These are phyloP conservation scores for Papilio machaon DNA, from an alignment of 1,140 invertebrate genomes.

Conservation along the genomic window DNA sequence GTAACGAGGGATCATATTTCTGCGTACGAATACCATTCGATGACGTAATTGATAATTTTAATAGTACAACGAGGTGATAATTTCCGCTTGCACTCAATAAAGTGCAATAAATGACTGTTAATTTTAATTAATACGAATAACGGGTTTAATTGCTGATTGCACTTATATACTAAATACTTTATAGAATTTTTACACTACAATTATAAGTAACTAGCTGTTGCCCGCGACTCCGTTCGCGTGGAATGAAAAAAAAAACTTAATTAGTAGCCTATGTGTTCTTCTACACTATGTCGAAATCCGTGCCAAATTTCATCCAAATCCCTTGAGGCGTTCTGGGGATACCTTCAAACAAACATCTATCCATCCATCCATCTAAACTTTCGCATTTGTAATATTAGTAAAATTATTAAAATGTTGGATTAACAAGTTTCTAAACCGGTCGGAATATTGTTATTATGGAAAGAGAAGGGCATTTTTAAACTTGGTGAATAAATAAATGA, in stretches of 20 bases:
- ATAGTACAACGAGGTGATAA: constrained; percentile 22
- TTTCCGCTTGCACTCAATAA: constrained; percentile 29
- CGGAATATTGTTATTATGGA: neutral
- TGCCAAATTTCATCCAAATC: too few relatives aligned
- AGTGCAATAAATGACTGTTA: neutral
- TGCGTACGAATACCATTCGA: neutral
- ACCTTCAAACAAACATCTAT: too few relatives aligned
- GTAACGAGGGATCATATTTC: constrained; percentile 10
- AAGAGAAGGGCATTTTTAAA: neutral
- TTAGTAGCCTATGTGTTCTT: too few relatives aligned
- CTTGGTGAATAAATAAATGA: neutral
- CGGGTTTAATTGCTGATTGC: neutral
- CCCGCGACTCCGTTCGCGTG: too few relatives aligned
- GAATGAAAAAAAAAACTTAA: too few relatives aligned
- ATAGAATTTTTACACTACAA: neutral
- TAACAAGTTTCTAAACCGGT: neutral
- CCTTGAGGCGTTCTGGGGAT: too few relatives aligned
- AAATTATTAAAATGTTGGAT: neutral
- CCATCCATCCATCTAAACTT: too few relatives aligned
- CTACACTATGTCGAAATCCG: too few relatives aligned
- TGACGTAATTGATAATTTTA: constrained; percentile 34
- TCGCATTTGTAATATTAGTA: too few relatives aligned
- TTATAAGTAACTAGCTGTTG: neutral
- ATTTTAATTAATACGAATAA: neutral
- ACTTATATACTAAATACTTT: neutral